These are phyloP conservation scores for Incurvaria masculella DNA, from an alignment of 2,888 invertebrate genomes.

Conservation along the genomic window DNA sequence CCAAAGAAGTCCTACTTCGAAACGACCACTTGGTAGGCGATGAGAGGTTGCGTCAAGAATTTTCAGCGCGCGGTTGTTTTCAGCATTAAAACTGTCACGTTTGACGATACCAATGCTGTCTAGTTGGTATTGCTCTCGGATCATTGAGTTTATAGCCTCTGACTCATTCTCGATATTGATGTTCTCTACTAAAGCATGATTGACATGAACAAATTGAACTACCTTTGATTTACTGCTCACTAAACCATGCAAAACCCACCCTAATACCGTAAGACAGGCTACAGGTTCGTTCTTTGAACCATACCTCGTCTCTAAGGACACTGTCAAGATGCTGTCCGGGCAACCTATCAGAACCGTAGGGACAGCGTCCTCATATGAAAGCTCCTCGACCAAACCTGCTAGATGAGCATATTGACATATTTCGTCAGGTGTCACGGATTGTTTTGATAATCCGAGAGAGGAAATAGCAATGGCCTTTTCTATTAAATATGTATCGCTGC, in stretches of 20 bases:
- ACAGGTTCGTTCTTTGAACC: neutral
- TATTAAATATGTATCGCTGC: no score
- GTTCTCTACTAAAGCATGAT: no score
- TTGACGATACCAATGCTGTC: neutral
- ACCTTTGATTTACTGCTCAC: neutral
- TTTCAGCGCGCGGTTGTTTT: neutral
- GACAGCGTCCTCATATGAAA: no score
- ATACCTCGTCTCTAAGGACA: neutral
- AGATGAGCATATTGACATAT: no score
- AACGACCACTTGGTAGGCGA: slow-evolving; percentile 1
- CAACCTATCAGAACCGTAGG: neutral
- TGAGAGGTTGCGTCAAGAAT: neutral
- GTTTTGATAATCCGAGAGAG: no score
- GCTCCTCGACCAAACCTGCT: no score
- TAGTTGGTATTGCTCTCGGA: neutral
- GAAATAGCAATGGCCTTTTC: no score
- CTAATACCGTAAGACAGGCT: neutral
- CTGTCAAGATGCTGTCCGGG: neutral
- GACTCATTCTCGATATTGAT: no score
- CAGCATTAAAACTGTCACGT: neutral
- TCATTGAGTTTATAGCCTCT: no score
- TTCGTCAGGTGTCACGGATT: no score
- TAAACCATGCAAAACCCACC: neutral
- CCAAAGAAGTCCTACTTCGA: slow-evolving; percentile 11
- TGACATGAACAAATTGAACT: neutral